Evolutionary conservation across 2,113 vertebrate genomes (phyloP).

Genomic region (Syngnathus floridae): DNA sequence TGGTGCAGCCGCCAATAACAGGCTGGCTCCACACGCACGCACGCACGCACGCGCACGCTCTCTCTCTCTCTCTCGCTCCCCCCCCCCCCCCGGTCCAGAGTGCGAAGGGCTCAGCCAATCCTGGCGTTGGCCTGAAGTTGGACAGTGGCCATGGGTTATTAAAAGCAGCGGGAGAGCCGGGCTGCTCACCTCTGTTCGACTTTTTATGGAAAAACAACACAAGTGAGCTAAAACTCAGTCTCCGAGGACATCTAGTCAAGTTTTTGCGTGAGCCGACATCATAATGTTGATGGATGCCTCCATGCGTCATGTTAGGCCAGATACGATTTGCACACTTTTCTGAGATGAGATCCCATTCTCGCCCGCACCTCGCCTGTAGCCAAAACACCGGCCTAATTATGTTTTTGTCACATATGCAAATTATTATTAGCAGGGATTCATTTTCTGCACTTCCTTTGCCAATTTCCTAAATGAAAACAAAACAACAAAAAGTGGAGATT

Average conservation of each 20-base stretch:
- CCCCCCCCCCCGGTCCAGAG: slow-evolving; percentile 87
- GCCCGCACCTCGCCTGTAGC: slow-evolving; percentile 64
- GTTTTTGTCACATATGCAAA: slow-evolving; percentile 70
- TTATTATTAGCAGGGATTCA: slow-evolving; percentile 75
- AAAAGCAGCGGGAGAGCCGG: slow-evolving; percentile 84
- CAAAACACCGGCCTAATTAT: slow-evolving; percentile 65
- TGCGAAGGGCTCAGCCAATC: slow-evolving; percentile 80
- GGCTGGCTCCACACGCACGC: slow-evolving; percentile 17
- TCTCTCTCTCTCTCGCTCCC: slow-evolving; percentile 51
- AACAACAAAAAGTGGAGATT: slow-evolving; percentile 64
- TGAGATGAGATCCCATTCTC: slow-evolving; percentile 60
- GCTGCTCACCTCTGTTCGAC: slow-evolving; percentile 46
- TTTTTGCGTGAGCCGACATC: slow-evolving; percentile 16
- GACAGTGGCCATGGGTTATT: slow-evolving; percentile 89
- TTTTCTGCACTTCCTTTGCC: slow-evolving; percentile 72
- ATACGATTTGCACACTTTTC: slow-evolving; percentile 44
- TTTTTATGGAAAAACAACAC: slow-evolving; percentile 47
- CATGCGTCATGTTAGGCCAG: slow-evolving; percentile 38
- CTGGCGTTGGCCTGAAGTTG: slow-evolving; percentile 81
- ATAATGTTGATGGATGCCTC: slow-evolving; percentile 46
- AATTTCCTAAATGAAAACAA: slow-evolving; percentile 72
- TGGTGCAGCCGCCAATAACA: slow-evolving; percentile 64
- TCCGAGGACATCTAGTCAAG: slow-evolving; percentile 14
- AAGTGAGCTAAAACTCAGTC: not conserved
- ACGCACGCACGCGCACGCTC: slow-evolving; percentile 22